Base-by-base conservation (phyloP, 2,888 invertebrate genomes). In the Caenorhabditis sp. region DNA sequence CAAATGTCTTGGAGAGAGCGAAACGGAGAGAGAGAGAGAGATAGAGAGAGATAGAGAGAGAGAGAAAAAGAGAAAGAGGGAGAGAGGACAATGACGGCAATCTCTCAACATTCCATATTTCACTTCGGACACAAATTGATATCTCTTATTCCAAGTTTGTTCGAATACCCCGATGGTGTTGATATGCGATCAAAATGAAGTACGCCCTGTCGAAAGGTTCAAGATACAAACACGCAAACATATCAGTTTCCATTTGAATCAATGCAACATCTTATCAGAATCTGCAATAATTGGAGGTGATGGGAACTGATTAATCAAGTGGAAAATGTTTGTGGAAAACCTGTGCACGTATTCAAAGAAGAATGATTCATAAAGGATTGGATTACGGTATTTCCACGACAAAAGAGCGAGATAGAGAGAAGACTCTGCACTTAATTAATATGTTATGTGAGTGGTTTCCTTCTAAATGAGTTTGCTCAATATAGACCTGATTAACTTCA, bases 261-360 rank as follows among this genome's bases (percentile, higher is more conserved):
- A 53, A 24, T 22, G 7, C 30, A 17, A 22, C 24, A 20, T 46
- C 46, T 2, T 26, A 26, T 26, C 26, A 0, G 35, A 22, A 52
- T 32, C 22, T 22, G 52, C 52, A 52, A 52, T 45, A 20, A 13
- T 26, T 27, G 24, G 7, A 2, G 7, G 11, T 30, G 22, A 11
- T 7, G 43, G 9, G 48, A 48, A 58, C 56, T 66, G 66, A 48
- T 56, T 58, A 66, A 66, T 66, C 66, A 50, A 32, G 66, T 58
- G 66, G 66, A 66, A 66, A 50, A 39, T 56, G 55, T 55, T 65
- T 35, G 46, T n/a, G n/a, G n/a, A n/a, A 55, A 48, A 48, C 27
- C 27, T 26, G 46, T 27, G n/a, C n/a, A n/a, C n/a, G n/a, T n/a
- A n/a, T n/a, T n/a, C n/a, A n/a, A n/a, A n/a, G n/a, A n/a, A n/a